These are phyloP conservation scores for Tupaia tana DNA, from an alignment of 2,113 vertebrate species.

Conservation along the genomic window DNA sequence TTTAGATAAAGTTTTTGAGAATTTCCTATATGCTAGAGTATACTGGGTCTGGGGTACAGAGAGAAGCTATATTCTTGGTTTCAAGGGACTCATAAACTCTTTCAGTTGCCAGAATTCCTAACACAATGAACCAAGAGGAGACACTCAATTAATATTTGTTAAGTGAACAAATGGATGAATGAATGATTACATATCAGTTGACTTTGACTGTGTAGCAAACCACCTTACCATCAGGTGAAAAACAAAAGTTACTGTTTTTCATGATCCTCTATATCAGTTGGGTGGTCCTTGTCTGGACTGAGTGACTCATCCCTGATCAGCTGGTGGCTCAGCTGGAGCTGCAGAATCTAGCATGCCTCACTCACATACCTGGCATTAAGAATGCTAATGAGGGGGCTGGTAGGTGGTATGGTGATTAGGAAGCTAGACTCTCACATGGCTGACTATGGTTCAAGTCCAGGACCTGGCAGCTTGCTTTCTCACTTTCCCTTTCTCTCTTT, in stretches of 20 bases:
- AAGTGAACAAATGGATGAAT: not conserved
- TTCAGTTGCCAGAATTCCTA: not conserved
- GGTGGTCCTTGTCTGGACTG: not conserved
- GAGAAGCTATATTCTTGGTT: not conserved
- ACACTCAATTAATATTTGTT: not conserved
- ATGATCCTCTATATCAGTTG: not conserved
- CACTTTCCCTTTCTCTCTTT: no score
- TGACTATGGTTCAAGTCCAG: no score
- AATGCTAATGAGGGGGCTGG: not conserved
- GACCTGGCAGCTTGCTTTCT: no score
- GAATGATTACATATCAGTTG: not conserved
- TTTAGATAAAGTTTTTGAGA: constrained; percentile 12
- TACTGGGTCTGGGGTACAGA: not conserved
- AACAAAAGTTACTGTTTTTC: not conserved
- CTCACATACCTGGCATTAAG: not conserved
- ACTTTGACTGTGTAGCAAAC: not conserved
- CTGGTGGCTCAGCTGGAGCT: not conserved
- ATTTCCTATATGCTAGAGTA: not conserved
- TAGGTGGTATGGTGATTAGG: no score
- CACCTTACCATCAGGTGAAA: not conserved
- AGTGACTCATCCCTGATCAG: no score
- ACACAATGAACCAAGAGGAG: not conserved
- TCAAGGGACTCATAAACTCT: no score
- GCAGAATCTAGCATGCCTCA: not conserved
- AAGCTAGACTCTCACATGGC: no score